Evolutionary conservation across 2,888 invertebrate genomes (phyloP).

Genomic region (Physocephala rufipes): DNA sequence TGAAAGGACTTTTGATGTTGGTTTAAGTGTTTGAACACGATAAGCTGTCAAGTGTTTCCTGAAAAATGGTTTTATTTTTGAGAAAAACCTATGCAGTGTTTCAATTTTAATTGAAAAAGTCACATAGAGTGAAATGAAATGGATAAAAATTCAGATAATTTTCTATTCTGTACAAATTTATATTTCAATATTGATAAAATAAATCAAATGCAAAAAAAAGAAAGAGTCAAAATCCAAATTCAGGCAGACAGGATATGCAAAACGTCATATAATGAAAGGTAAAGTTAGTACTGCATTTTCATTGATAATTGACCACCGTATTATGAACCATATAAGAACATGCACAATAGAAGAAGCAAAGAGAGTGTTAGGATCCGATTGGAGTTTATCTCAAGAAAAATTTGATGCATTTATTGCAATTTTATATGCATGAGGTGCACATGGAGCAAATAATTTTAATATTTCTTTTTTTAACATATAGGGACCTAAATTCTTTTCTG

Average conservation of each 20-base stretch:
- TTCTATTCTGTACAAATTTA: too few relatives aligned
- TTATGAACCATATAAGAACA: slow-evolving; percentile 44
- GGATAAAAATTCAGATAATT: too few relatives aligned
- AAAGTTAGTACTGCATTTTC: slow-evolving; percentile 42
- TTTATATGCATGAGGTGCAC: slow-evolving; percentile 33
- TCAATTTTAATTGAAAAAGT: too few relatives aligned
- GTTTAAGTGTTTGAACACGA: too few relatives aligned
- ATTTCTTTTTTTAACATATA: slow-evolving; percentile 18
- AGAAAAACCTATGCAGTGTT: too few relatives aligned
- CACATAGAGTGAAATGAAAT: too few relatives aligned
- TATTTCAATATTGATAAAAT: too few relatives aligned
- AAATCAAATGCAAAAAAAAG: too few relatives aligned
- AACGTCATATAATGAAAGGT: slow-evolving; percentile 43
- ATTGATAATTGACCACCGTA: slow-evolving; percentile 40
- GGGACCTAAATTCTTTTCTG: slow-evolving; percentile 6
- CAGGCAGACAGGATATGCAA: slow-evolving; percentile 40
- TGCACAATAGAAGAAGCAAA: slow-evolving; percentile 42
- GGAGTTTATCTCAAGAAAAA: slow-evolving; percentile 38
- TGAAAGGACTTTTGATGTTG: too few relatives aligned
- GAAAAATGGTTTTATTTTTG: too few relatives aligned
- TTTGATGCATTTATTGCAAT: slow-evolving; percentile 35
- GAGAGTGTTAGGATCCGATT: slow-evolving; percentile 37
- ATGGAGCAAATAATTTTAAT: slow-evolving; percentile 36
- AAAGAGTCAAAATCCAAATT: too few relatives aligned
- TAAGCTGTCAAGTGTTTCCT: too few relatives aligned